Base-by-base conservation (phyloP, 2,888 invertebrate species). In the Malacosoma neustria region DNA sequence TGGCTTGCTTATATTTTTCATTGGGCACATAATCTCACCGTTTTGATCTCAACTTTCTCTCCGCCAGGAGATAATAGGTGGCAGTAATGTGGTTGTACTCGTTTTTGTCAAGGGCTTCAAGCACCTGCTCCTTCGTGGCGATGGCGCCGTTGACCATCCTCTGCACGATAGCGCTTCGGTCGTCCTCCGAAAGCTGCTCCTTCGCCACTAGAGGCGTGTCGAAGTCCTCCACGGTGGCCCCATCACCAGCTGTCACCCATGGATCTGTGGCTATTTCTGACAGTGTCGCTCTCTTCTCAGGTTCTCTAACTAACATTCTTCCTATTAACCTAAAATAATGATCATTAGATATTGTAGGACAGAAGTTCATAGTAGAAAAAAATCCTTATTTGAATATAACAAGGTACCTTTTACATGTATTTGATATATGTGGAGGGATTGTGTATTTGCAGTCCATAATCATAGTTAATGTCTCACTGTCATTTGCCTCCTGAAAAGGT, bases 391-490 rank as follows among this genome's bases (percentile, higher is more conserved):
- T 11, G 13, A 32, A 31, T 13, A 37, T 30, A 33, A 41, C 15
- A 34, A 59, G n/a, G n/a, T n/a, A 94, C 94, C 90, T 90, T 84
- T 92, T 91, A 79, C 99, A 99, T 42, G 91, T 91, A 36, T 89
- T 87, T 7, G 97, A 95, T 48, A 99, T 92, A 79, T 96, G 94
- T 14, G 89, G 75, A 37, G 99, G 98, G 61, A 98, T 93, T 40
- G 92, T 92, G 73, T 98, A 99, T 87, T 97, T 97, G 87, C 99
- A 99, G 80, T 99, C 99, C 95, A 99, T 97, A 51, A 99, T 99
- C 96, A 97, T 98, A 15, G 98, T 99, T 38, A 99, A 87, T 0
- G 99, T 99, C 88, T 99, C 99, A 61, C 97, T 98, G 80, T 99
- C 99, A 77, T 99, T 99, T 15, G 98, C 98, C 87, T 99, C 99